Evolutionary conservation across 2,797 vertebrate genomes (phyloP), one percentile per base, ranked within the genome.

Genomic region (Platalea minor): DNA sequence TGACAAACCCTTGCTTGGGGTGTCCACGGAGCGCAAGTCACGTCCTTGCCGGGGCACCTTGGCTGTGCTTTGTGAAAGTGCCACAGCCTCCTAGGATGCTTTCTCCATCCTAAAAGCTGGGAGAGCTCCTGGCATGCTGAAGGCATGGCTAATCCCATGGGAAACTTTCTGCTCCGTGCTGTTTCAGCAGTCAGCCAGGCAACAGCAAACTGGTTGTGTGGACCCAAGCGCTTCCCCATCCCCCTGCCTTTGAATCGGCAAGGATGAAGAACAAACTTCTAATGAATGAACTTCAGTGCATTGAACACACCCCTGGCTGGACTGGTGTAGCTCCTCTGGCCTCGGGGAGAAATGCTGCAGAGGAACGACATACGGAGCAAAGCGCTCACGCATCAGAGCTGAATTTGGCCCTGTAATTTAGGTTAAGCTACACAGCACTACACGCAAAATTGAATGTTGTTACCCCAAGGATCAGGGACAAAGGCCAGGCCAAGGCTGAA

Each of bases 321-420:
- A 59, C 16, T 3, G 11, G 43, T 12, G 12, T 13, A 43, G 61
- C 59, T 76, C 61, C 0, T 2, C 65, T 65, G 80, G 59, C 67
- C 51, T 45, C 0, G 0, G 26, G 56, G 39, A 82, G 83, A 87
- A 95, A 73, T 4, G 33, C 37, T 79, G 80, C 65, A 35, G 63
- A 37, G n/a, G 25, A 78, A n/a, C 0, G 0, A 41, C 0, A 0
- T 0, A 10, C 59, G 57, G 67, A 65, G 39, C 41, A 35, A 78
- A 89, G 37, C 1, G 1, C n/a, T 77, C 14, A 2, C 2, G 17
- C 12, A 19, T 10, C 68, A 70, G 53, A 60, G 45, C 24, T 73
- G 33, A 39, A 69, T 93, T 81, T 65, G 39, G 33, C 46, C 39
- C 61, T 43, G 20, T 39, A 37, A 41, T 67, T 85, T 33, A 53